Conservation (phyloP, 1,140 invertebrate species). For the Pantala flavescens region DNA sequence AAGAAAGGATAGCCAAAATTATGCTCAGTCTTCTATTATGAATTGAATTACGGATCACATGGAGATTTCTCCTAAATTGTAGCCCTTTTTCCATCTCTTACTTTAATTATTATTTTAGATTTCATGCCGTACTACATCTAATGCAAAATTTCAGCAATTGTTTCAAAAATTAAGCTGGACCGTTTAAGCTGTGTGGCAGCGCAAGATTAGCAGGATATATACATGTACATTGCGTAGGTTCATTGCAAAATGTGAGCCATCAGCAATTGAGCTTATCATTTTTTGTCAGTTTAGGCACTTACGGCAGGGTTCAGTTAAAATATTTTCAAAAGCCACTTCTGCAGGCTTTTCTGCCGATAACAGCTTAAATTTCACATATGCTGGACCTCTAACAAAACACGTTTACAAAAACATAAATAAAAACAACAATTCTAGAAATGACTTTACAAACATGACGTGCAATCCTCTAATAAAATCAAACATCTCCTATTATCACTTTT, state of each 20-base stretch:
- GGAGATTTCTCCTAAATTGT: not conserved
- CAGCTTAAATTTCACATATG: too few species aligned
- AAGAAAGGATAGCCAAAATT: not conserved
- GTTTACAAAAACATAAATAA: too few species aligned
- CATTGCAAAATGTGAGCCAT: too few species aligned
- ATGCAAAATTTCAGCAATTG: not conserved
- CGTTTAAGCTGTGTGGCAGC: too few species aligned
- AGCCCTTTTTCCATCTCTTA: not conserved
- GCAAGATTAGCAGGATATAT: too few species aligned
- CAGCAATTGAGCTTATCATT: too few species aligned
- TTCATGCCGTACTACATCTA: not conserved
- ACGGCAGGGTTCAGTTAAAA: too few species aligned
- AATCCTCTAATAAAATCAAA: not conserved
- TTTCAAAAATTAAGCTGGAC: not conserved
- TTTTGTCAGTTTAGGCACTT: too few species aligned
- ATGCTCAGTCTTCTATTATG: not conserved
- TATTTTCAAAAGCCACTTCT: too few species aligned
- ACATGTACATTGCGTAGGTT: too few species aligned
- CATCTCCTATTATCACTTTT: not conserved
- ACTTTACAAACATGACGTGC: not conserved
- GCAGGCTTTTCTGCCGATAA: too few species aligned
- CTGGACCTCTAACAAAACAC: too few species aligned
- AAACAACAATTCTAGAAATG: not conserved
- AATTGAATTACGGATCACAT: not conserved
- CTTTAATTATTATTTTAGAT: not conserved